Percentiles rank a stretch among this genome's conserved stretches.
These are phyloP conservation scores for Nineta flava DNA, from an alignment of 2,888 invertebrate species.

Conservation along the genomic window DNA sequence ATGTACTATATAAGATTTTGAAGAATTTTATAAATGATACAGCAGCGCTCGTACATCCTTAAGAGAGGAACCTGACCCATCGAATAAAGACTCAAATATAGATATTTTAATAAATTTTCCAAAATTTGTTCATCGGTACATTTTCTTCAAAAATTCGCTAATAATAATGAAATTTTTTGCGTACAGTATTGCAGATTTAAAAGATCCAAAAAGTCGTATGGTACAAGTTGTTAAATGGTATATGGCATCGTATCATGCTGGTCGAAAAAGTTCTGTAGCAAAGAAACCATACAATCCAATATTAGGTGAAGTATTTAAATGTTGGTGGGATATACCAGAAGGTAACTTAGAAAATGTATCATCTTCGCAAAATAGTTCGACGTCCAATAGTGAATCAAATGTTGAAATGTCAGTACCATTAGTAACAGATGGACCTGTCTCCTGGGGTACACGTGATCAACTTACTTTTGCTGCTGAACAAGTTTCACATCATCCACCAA, in stretches of 20 bases:
- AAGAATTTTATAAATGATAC: too few relatives aligned
- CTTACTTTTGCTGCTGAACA: slow-evolving; percentile 94
- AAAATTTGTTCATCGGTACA: too few relatives aligned
- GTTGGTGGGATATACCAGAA: slow-evolving; percentile 59
- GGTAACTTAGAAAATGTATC: background rate
- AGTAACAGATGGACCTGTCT: slow-evolving; percentile 71
- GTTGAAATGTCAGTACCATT: background rate
- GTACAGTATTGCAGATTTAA: slow-evolving; percentile 65
- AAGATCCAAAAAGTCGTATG: slow-evolving; percentile 77
- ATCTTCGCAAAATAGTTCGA: slow-evolving; percentile 1
- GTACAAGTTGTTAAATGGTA: slow-evolving; percentile 94
- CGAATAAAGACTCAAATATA: too few relatives aligned
- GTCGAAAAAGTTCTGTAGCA: slow-evolving; percentile 89
- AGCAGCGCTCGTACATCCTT: too few relatives aligned
- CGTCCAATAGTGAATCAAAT: too few relatives aligned
- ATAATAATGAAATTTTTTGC: too few relatives aligned
- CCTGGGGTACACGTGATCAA: slow-evolving; percentile 79
- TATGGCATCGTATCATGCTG: slow-evolving; percentile 96
- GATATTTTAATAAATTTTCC: too few relatives aligned
- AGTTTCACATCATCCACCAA: slow-evolving; percentile 98
- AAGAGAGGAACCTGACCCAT: too few relatives aligned
- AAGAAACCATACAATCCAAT: slow-evolving; percentile 99
- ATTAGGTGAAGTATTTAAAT: slow-evolving; percentile 88
- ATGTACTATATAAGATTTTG: too few relatives aligned
- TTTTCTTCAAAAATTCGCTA: too few relatives aligned